Base-by-base conservation (phyloP, 2,888 invertebrate genomes). In the Cenopis cana region DNA sequence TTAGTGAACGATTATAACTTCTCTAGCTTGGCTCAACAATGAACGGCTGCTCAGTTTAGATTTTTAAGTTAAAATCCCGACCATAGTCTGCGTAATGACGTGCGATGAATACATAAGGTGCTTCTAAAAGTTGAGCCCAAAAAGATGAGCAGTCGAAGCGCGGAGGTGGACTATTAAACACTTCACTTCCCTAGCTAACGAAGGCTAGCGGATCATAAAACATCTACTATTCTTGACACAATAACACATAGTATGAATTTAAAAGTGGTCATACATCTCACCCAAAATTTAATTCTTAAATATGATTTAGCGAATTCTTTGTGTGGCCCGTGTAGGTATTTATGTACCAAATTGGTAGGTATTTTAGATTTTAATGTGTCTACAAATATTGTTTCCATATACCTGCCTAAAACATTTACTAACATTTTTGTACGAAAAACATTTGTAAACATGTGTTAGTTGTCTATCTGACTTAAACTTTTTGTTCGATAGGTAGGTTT, bases 121-220 rank as follows among this genome's bases (percentile, higher is more conserved):
- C 60, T 69, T 70, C 50, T 73, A 70, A 67, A 76, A 73, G 54
- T 76, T 74, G n/a, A n/a, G 65, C 36, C 50, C 56, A 57, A 72
- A 74, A 72, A 62, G 50, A 73, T 64, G 65, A 74, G 70, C 68
- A 29, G 64, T 57, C 59, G 60, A 49, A 55, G 76, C 74, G 75
- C 81, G 78, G 69, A 68, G 56, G 72, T 36, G 29, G 82, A 84
- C 83, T 85, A 74, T 79, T 81, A 86, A 86, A 79, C 79, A 79
- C 76, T 77, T 74, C 76, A 77, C 79, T 77, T 76, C 76, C 76
- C 74, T 55, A 72, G 68, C 73, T 75, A 12, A 29, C 46, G 55
- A 33, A 29, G 29, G 41, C 36, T 64, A 64, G 54, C 24, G 55
- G 14, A 66, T 24, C 46, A 33, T 55, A 20, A 33, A 33, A 52